A percentile compares a stretch with the other conserved stretches of the same genome.
These are phyloP conservation scores for Ammodytes marinus DNA, from an alignment of 2,113 vertebrate genomes.

Conservation along the genomic window DNA sequence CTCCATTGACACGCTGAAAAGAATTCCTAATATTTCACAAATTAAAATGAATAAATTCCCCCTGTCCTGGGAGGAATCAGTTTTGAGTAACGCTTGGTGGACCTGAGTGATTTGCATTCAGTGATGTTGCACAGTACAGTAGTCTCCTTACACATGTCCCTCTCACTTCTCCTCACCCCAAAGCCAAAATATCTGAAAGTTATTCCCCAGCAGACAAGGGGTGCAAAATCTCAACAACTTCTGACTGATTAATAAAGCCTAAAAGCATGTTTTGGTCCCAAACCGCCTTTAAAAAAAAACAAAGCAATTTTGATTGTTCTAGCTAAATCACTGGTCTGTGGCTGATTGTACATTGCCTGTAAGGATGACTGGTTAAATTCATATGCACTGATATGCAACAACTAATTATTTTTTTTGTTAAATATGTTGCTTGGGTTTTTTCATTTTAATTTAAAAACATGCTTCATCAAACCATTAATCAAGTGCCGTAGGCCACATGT, in stretches of 20 bases:
- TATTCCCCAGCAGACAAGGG: neutral
- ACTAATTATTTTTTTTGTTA: neutral
- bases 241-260: neutral
- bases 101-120: conserved; percentile 44
- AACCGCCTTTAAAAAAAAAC: conserved; percentile 5
- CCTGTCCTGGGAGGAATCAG: neutral
- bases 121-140: conserved; percentile 23
- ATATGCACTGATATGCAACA: neutral
- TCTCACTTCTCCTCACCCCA: neutral
- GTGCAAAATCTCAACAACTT: neutral
- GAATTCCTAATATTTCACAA: neutral
- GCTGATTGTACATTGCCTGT: neutral
- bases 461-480: conserved; percentile 10
- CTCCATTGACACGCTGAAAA: neutral
- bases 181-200: neutral
- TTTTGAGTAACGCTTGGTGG: conserved; percentile 8
- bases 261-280: conserved; percentile 10
- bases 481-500: neutral
- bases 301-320: neutral
- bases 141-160: conserved; percentile 15
- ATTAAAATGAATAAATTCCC: conserved; percentile 38
- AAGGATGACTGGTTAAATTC: neutral
- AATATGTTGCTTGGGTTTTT: neutral
- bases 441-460: neutral
- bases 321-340: neutral